phyloP scores from a whole-genome alignment of 2,797 vertebrate species.

The Vireo griseus region DNA sequence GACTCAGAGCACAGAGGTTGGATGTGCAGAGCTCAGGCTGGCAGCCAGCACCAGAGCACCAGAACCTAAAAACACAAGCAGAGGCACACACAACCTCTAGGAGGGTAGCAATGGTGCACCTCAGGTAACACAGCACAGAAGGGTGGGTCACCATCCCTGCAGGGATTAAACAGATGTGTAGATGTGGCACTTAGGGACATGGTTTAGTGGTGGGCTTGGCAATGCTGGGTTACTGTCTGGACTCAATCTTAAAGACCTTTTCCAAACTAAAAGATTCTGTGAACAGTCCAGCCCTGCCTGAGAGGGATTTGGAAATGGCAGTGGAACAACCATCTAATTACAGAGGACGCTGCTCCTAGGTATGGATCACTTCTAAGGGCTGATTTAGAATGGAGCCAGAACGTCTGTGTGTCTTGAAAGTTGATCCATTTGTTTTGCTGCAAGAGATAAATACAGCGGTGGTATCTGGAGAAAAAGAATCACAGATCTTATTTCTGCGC shows the following conservation, averaged over 20 bases:
- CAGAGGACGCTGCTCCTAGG: neutral
- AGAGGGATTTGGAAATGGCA: neutral
- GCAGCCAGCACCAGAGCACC: neutral
- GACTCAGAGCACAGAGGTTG: neutral
- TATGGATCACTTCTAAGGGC: neutral
- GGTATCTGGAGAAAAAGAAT: neutral
- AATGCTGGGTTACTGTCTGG: neutral
- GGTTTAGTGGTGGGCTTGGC: neutral
- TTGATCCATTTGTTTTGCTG: conserved; percentile 31
- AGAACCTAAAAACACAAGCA: neutral
- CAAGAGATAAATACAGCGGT: conserved; percentile 34
- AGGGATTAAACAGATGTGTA: neutral
- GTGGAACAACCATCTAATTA: neutral
- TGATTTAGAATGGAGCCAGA: conserved; percentile 17
- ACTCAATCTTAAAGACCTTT: neutral
- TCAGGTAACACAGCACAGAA: neutral
- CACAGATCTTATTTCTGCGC: neutral
- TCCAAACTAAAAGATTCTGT: neutral
- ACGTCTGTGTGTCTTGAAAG: conserved; percentile 22
- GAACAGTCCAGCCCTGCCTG: neutral
- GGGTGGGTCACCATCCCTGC: neutral
- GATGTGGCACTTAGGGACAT: neutral
- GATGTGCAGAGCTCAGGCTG: neutral
- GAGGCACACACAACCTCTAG: neutral
- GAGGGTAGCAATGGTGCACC: neutral